Base-by-base conservation (phyloP, 2,888 invertebrate species). In the Troglohyphantes excavatus region DNA sequence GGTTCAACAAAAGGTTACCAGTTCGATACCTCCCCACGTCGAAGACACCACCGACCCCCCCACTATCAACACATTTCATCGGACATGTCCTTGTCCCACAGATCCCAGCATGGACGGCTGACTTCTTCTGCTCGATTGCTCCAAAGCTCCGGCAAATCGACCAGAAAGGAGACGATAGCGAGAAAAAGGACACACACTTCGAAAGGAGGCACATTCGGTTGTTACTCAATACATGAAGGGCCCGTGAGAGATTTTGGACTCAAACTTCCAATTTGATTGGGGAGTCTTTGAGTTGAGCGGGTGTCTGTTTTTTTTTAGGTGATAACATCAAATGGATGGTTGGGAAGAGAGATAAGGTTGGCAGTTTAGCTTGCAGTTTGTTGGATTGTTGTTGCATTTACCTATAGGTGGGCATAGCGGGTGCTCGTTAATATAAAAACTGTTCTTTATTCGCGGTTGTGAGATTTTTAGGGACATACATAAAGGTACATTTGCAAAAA, bases 111-210 rank as follows among this genome's bases (percentile, higher is more conserved):
- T 59, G 88, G 82, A 19, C 75, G 67, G 82, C 11, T 75, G 19
- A 81, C 26, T 73, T 73, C 73, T 65, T 72, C 73, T 39, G 87
- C 81, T 87, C 81, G 63, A 87, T 73, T 63, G 67, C 33, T 9
- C 79, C 29, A 63, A 59, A 86, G 68, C 29, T 43, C 63, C 88
- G 68, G 21, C 75, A 82, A 68, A 88, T 82, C 76, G 63, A 70
- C 53, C 88, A 65, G 29, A 43, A 87, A 33, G 63, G 9, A 53
- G 29, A n/a, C 39, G 61, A 75, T 65, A 46, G 46, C 79, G 21
- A 9, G n/a, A 3, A 27, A 46, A 43, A 13, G 29, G 27, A 39
- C 7, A 17, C 81, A 82, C 27, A 65, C 75, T 11, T 19, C 23
- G 65, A 19, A 17, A 5, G 17, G 53, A 53, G 53, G 5, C 53